Evolutionary conservation across 2,888 invertebrate genomes (phyloP), one percentile per base, ranked within the genome.

Genomic region (Polydrusus pterygomalis): DNA sequence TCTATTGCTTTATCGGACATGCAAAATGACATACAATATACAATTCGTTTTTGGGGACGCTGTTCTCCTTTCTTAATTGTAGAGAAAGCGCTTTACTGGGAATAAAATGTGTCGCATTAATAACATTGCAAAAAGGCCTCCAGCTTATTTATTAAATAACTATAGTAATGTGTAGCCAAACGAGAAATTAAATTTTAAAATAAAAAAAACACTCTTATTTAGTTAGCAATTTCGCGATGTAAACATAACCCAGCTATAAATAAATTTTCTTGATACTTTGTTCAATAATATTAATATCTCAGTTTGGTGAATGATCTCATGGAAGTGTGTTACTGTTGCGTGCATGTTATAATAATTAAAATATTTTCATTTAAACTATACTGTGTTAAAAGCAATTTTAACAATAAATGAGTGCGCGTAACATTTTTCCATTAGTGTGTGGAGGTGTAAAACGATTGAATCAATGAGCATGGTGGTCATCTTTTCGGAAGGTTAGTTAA

Each of bases 231-330:
- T 60, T 60, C 17, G 10, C 58, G 63, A 47, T 64, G 64, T 64
- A 72, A 72, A 72, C 71, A 15, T 18, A 65, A 56, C 25, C 64
- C 34, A 54, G 11, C 18, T 9, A 71, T 38, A 51, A 15, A 68
- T n/a, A 25, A 20, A 54, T 30, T 64, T 11, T 45, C 51, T 64
- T 72, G 17, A 56, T 72, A 51, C 51, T 62, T 47, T 63, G 70
- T 64, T 71, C 47, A 47, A 45, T 49, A n/a, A 38, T 72, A 75
- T 68, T 62, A 34, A 34, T 47, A 47, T 56, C 68, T 74, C 69
- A 76, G 76, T 76, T 72, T 72, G 62, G 76, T 62, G 58, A 72
- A 76, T 76, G 76, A 76, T 76, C 69, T 76, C 72, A 72, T 76
- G 25, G 54, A 58, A 64, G 72, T 62, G 40, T 72, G 71, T 69